Conservation (phyloP, 2,113 vertebrate species). For the Melanocharis versteri region DNA sequence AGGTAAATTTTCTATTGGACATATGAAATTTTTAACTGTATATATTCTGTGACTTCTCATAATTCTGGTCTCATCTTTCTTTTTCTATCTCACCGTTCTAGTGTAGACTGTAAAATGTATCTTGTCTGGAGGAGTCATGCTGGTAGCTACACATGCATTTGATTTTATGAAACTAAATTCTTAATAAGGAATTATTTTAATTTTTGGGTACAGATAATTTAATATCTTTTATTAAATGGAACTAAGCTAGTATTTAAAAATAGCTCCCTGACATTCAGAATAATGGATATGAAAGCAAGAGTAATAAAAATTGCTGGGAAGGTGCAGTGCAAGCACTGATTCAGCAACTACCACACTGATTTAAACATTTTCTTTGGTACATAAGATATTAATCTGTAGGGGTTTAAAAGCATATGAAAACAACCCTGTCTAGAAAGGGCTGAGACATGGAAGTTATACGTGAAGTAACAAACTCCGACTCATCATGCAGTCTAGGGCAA, state of each 20-base stretch:
- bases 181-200: constrained; percentile 1
- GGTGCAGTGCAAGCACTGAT: constrained; percentile 30
- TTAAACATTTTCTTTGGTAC: constrained; percentile 49
- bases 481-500: not conserved
- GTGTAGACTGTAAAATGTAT: not conserved
- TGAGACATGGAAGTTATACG: not conserved
- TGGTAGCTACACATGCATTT: not conserved
- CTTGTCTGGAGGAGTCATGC: not conserved
- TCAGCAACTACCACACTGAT: constrained; percentile 21
- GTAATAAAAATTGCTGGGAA: constrained; percentile 55
- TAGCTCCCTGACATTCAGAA: constrained; percentile 52
- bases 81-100: not conserved
- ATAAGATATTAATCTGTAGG: constrained; percentile 9
- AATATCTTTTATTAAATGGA: constrained; percentile 49
- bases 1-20: not conserved
- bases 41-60: not conserved
- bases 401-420: not conserved
- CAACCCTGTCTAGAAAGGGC: not conserved
- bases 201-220: constrained; percentile 14
- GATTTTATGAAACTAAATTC: constrained; percentile 5
- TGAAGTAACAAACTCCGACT: not conserved
- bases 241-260: constrained; percentile 37
- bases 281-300: constrained; percentile 40
- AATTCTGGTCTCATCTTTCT: not conserved
- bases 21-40: not conserved